A percentile compares a stretch with the other conserved stretches of the same genome.
phyloP scores from a whole-genome alignment of 2,113 vertebrate genomes.

The Ammodytes dubius region DNA sequence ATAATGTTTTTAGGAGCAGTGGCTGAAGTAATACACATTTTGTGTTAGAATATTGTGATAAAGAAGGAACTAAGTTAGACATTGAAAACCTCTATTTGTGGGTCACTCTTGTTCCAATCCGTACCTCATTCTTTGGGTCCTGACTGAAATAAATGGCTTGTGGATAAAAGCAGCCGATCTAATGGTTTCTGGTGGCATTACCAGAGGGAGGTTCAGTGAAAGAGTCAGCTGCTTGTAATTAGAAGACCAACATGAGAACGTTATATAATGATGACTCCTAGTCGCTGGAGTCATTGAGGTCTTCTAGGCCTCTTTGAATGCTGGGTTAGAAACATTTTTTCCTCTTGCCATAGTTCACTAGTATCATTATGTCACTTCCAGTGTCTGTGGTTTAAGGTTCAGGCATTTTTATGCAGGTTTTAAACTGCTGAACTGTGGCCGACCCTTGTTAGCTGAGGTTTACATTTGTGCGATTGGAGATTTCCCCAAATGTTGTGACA shows the following conservation, averaged over 20 bases:
- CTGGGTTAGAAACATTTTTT: background rate
- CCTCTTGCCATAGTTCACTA: background rate
- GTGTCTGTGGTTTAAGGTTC: background rate
- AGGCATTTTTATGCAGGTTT: background rate
- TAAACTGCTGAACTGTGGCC: background rate
- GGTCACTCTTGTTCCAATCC: no score
- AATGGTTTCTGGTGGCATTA: background rate
- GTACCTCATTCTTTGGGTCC: background rate
- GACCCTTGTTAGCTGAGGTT: background rate
- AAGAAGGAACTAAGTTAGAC: no score
- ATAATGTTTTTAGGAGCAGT: no score
- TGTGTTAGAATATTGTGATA: no score
- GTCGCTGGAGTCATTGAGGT: background rate
- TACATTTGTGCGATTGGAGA: background rate
- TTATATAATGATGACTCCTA: background rate
- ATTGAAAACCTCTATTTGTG: background rate
- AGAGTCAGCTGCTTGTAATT: background rate
- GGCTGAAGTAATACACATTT: no score
- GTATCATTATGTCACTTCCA: background rate
- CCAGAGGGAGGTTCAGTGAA: background rate
- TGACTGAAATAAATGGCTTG: background rate
- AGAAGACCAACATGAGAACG: background rate
- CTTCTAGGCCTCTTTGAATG: background rate
- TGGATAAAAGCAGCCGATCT: background rate
- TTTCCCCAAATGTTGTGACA: conserved; percentile 1